Evolutionary conservation across 1,140 invertebrate genomes (phyloP), one percentile per base, ranked within the genome.

Genomic region (Hypothenemus hampei): DNA sequence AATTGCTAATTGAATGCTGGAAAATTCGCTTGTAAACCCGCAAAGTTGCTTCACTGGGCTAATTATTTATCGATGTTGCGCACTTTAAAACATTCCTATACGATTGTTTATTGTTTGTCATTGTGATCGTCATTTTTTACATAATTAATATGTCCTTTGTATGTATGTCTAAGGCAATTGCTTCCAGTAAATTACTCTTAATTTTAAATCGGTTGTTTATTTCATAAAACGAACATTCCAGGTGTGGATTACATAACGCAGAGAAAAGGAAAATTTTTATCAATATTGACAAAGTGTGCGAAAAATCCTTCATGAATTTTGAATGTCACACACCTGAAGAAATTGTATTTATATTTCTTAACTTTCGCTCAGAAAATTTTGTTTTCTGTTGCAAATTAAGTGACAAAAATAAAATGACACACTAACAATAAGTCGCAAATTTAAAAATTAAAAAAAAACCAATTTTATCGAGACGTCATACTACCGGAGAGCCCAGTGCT

Each of bases 111-210:
- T 48, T 48, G 45, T 48, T 48, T 36, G 29, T 36, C 45, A 48
- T 48, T 48, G 45, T 29, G n/a, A 18, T 45, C 33, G 33, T 29
- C 43, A 15, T 11, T 33, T 48, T 48, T 48, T 48, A 48, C 29
- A 48, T 48, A 48, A 48, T 48, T 13, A 48, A 23, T 36, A 36
- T 20, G 45, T 36, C 31, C 31, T 48, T 48, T 15, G 19, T 20
- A 48, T 48, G 10, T 43, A 21, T 21, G 18, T 15, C 19, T 23
- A 23, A 43, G n/a, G 16, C 40, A 43, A 43, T 15, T 16, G 7
- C 16, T 15, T 7, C 13, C 8, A 15, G 8, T 7, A 11, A 15
- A 37, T 37, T 37, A 15, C 18, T 37, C 35, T 37, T 8, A 11
- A 31, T 11, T 37, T 2, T n/a, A 15, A 16, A 15, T 37, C 15